These are phyloP conservation scores for Arctopsyche grandis DNA, from an alignment of 1,140 invertebrate species.

Conservation along the genomic window DNA sequence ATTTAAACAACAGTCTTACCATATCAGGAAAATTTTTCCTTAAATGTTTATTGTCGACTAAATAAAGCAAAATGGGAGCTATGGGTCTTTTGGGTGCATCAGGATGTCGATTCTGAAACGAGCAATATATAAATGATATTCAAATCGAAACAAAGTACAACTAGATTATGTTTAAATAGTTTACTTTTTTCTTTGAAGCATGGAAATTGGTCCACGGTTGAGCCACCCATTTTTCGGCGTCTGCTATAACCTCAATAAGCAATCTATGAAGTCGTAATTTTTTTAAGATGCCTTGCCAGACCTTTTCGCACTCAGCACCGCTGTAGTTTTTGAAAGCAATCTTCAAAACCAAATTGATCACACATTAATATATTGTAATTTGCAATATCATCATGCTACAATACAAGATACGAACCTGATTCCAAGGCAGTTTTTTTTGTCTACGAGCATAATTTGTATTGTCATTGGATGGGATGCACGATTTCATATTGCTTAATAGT, in stretches of 20 bases:
- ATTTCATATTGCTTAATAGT: neutral
- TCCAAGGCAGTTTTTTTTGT: neutral
- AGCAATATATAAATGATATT: conserved; percentile 8
- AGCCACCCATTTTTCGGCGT: conserved; percentile 63
- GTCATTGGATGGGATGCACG: neutral
- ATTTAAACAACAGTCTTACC: neutral
- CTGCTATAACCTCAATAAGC: conserved; percentile 63
- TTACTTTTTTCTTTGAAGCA: conserved; percentile 51
- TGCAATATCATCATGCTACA: too few species aligned
- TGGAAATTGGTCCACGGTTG: conserved; percentile 63
- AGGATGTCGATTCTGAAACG: conserved; percentile 62
- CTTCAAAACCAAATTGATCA: neutral
- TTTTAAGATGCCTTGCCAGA: neutral
- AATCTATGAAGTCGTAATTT: conserved; percentile 62
- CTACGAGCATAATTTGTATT: neutral
- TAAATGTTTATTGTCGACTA: neutral
- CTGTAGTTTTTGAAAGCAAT: neutral
- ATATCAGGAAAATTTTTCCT: neutral
- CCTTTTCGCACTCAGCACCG: neutral
- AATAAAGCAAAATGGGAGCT: conserved; percentile 56
- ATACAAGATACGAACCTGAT: neutral
- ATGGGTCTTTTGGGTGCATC: conserved; percentile 65
- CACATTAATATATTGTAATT: too few species aligned
- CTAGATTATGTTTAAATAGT: too few species aligned
- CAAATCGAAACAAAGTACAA: neutral